A percentile compares a stretch with the other conserved stretches of the same genome.
These are phyloP conservation scores for Champsocephalus gunnari DNA, from an alignment of 2,797 vertebrate genomes.

Conservation along the genomic window DNA sequence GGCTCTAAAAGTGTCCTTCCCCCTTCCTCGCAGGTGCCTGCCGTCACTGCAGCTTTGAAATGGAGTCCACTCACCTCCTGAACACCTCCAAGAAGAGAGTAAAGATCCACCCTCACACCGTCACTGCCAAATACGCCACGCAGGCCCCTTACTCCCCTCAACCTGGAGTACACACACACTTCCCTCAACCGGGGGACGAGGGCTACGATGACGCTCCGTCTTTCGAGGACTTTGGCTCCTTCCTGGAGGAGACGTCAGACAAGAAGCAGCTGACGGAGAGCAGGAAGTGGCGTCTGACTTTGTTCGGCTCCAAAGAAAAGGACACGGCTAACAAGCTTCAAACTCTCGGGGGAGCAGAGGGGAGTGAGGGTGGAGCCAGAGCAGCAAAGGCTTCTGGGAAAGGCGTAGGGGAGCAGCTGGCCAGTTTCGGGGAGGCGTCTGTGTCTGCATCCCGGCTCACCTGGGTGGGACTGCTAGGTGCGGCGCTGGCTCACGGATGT, in stretches of 20 bases:
- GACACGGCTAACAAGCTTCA: slow-evolving; percentile 53
- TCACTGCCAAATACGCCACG: slow-evolving; percentile 94
- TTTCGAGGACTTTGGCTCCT: slow-evolving; percentile 90
- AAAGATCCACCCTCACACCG: slow-evolving; percentile 96
- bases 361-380: slow-evolving; percentile 53
- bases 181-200: slow-evolving; percentile 93
- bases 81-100: slow-evolving; percentile 92
- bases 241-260: slow-evolving; percentile 93
- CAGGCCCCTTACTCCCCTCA: slow-evolving; percentile 89
- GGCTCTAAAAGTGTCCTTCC: slow-evolving; percentile 38
- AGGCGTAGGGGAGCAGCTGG: slow-evolving; percentile 86
- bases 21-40: slow-evolving; percentile 61
- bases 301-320: slow-evolving; percentile 86
- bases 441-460: slow-evolving; percentile 90
- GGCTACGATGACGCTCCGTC: slow-evolving; percentile 90
- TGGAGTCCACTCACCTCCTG: slow-evolving; percentile 88
- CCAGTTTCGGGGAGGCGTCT: slow-evolving; percentile 90
- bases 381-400: slow-evolving; percentile 66
- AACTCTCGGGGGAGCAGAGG: slow-evolving; percentile 52
- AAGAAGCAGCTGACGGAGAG: slow-evolving; percentile 86
- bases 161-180: slow-evolving; percentile 88
- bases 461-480: slow-evolving; percentile 92
- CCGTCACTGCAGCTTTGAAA: slow-evolving; percentile 54
- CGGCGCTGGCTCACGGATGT: slow-evolving; percentile 92
- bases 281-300: slow-evolving; percentile 84